Percentiles rank a stretch among this genome's conserved stretches.
phyloP scores from a whole-genome alignment of 2,113 vertebrate species.

The Istiophorus platypterus region DNA sequence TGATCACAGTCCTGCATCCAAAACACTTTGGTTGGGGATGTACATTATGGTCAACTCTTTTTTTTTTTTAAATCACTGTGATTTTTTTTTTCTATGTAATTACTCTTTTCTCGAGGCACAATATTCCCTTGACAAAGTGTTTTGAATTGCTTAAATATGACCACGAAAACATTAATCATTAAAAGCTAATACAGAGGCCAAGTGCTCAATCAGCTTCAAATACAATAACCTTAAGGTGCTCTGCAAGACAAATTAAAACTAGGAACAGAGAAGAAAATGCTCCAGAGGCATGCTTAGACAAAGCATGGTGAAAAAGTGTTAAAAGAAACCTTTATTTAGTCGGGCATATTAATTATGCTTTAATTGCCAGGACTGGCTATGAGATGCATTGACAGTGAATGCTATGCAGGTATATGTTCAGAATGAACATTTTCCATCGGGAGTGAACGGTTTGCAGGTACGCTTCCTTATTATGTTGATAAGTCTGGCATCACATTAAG shows the following conservation, averaged over 20 bases:
- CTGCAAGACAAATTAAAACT: not conserved
- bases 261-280: slow-evolving; percentile 3
- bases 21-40: too few relatives aligned
- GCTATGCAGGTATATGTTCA: not conserved
- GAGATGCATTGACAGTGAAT: not conserved
- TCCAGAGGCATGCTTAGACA: not conserved
- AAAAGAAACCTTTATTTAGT: slow-evolving; percentile 1
- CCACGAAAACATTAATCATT: not conserved
- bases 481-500: not conserved
- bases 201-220: not conserved
- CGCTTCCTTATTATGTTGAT: not conserved
- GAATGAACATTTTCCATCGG: not conserved
- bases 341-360: not conserved
- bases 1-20: too few relatives aligned
- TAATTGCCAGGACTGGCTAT: not conserved
- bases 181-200: not conserved
- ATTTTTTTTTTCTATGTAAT: too few relatives aligned
- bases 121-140: not conserved
- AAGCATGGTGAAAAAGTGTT: not conserved
- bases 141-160: not conserved
- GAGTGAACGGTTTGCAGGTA: not conserved
- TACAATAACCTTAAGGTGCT: not conserved
- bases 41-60: too few relatives aligned
- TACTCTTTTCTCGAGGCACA: too few relatives aligned
- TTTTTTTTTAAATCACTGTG: too few relatives aligned